Percentiles rank a stretch among this genome's conserved stretches.
Evolutionary conservation across 2,797 vertebrate species (phyloP).

Genomic region (Neosilurus mollespiculum): DNA sequence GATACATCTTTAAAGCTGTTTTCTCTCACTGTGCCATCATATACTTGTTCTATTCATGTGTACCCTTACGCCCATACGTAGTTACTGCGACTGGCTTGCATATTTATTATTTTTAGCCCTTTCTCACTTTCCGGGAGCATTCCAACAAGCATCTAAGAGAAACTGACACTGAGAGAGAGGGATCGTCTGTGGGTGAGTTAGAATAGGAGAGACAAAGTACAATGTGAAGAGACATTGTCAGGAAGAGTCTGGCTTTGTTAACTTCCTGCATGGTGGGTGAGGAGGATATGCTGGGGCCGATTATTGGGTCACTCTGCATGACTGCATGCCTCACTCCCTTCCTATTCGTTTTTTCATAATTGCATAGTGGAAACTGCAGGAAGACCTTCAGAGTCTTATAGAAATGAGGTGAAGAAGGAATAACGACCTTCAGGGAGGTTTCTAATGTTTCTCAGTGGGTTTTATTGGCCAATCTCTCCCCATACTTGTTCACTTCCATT

Average conservation of each 20-base stretch:
- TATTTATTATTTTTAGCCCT: conserved; percentile 26
- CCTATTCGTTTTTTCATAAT: conserved; percentile 22
- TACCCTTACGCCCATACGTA: not conserved
- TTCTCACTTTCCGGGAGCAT: conserved; percentile 1
- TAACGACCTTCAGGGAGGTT: not conserved
- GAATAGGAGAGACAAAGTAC: conserved; percentile 11
- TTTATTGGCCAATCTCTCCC: not conserved
- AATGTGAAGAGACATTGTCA: conserved; percentile 12
- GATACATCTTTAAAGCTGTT: not conserved
- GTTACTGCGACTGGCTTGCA: not conserved
- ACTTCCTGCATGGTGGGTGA: conserved; percentile 30
- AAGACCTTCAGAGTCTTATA: conserved; percentile 9
- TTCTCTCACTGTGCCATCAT: not conserved
- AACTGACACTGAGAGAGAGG: not conserved
- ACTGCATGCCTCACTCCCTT: not conserved
- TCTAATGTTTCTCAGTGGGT: conserved; percentile 8
- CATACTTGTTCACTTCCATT: not conserved
- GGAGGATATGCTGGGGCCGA: conserved; percentile 12
- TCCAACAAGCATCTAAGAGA: conserved; percentile 6
- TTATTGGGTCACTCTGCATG: conserved; percentile 30
- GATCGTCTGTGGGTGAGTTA: conserved; percentile 10
- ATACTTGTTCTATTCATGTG: conserved; percentile 2
- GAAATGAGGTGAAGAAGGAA: not conserved
- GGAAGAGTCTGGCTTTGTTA: conserved; percentile 28
- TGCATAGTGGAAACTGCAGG: conserved; percentile 16